Percentiles rank a stretch among this genome's conserved stretches.
Conservation (phyloP, 2,797 vertebrate genomes). For the Muraenolepis orangiensis region DNA sequence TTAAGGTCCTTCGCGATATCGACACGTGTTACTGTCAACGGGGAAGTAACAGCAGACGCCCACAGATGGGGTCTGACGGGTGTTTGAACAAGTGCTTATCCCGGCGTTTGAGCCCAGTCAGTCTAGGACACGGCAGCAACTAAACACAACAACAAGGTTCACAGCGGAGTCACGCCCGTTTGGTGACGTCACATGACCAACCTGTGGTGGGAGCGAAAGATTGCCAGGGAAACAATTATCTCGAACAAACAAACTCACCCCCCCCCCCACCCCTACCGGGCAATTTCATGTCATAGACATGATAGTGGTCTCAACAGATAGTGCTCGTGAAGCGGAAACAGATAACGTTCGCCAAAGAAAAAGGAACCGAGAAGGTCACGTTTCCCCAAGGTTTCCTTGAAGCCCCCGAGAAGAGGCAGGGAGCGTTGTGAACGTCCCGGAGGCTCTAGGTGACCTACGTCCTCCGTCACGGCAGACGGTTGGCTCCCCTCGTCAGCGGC, state of each 20-base stretch:
- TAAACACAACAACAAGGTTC: neutral
- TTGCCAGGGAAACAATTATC: neutral
- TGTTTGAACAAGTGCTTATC: neutral
- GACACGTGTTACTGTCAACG: too few relatives aligned
- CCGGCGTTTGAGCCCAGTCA: neutral
- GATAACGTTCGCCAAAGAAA: constrained; percentile 13
- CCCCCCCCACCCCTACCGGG: too few relatives aligned
- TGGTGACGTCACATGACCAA: neutral
- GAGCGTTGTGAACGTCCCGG: neutral
- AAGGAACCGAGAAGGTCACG: neutral
- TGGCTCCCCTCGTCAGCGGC: constrained; percentile 30
- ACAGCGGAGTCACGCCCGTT: neutral
- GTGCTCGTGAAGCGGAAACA: neutral
- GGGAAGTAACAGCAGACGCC: neutral
- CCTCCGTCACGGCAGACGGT: constrained; percentile 20
- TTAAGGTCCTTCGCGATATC: too few relatives aligned
- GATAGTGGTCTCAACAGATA: constrained; percentile 13
- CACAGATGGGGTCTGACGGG: neutral
- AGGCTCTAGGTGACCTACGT: neutral
- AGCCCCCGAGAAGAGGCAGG: neutral
- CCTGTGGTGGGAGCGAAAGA: neutral
- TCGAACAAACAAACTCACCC: too few relatives aligned
- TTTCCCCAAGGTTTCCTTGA: neutral
- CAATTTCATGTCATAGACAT: neutral
- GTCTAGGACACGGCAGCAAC: neutral